Evolutionary conservation across 30 jellyfish, hydroid and myxozoan genomes (phyloP).

Genomic region (Cassiopea xamachana): DNA sequence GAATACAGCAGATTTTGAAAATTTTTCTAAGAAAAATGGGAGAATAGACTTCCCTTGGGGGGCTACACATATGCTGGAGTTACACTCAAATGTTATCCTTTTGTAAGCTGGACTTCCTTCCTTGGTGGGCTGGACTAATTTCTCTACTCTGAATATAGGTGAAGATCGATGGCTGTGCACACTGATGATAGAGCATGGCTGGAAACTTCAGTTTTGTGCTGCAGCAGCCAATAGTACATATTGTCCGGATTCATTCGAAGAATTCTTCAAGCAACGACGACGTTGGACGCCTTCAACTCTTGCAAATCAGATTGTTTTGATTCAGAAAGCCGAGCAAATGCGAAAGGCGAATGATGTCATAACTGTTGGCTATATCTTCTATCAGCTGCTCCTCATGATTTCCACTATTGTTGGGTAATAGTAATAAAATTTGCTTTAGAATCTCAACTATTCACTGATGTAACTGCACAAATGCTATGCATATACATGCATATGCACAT

Average conservation of each 20-base stretch:
- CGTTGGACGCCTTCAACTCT: constrained; percentile 97
- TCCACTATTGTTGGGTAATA: constrained; percentile 91
- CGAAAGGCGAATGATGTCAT: constrained; percentile 82
- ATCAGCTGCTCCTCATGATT: constrained; percentile 82
- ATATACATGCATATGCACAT: no score
- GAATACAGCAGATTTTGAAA: no score
- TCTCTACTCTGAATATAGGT: constrained; percentile 30
- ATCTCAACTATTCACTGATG: background rate
- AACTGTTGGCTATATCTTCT: constrained; percentile 58
- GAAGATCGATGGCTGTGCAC: constrained; percentile 99
- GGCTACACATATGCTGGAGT: no score
- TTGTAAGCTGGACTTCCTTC: no score
- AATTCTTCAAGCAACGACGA: constrained; percentile 90
- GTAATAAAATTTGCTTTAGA: no score
- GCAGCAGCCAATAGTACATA: constrained; percentile 87
- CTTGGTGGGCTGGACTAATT: background rate
- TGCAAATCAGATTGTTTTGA: constrained; percentile 84
- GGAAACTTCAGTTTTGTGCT: constrained; percentile 94
- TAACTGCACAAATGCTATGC: no score
- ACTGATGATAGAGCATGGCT: constrained; percentile 87
- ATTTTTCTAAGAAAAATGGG: no score
- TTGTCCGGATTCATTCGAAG: constrained; percentile 90
- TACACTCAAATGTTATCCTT: no score
- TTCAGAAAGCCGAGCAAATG: constrained; percentile 79
- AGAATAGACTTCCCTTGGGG: no score